phyloP scores from a whole-genome alignment of 2,113 vertebrate genomes.

The Tragelaphus buxtoni region DNA sequence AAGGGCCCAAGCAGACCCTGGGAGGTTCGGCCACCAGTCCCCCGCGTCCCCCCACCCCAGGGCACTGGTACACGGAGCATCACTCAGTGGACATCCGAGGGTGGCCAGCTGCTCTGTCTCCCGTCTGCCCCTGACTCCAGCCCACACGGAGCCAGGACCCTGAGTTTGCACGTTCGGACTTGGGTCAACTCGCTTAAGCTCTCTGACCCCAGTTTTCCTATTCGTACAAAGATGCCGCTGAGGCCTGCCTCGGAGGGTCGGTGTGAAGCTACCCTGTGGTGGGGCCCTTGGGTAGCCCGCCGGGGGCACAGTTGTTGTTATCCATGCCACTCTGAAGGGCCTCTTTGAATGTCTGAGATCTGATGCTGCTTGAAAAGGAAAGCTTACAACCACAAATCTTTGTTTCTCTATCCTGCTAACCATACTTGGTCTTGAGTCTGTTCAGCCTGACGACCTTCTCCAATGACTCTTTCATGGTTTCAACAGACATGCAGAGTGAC shows the following conservation, averaged over 20 bases:
- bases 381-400: neutral
- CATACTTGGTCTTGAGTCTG: neutral
- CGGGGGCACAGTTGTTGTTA: fast-evolving
- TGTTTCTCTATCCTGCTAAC: neutral
- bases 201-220: neutral
- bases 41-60: neutral
- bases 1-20: neutral
- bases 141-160: fast-evolving
- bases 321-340: neutral
- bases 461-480: neutral
- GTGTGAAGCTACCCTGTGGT: neutral
- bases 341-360: neutral
- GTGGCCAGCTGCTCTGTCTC: neutral
- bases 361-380: neutral
- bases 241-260: fast-evolving
- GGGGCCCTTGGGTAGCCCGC: fast-evolving
- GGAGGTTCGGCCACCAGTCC: neutral
- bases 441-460: neutral
- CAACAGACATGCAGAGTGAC: neutral
- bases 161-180: neutral
- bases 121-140: neutral
- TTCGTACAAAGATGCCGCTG: neutral
- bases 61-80: neutral
- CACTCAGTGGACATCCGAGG: neutral
- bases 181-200: neutral